Percentiles rank a stretch among this genome's conserved stretches.
Evolutionary conservation across 2,797 vertebrate species (phyloP).

Genomic region (Clarias platycephalus): DNA sequence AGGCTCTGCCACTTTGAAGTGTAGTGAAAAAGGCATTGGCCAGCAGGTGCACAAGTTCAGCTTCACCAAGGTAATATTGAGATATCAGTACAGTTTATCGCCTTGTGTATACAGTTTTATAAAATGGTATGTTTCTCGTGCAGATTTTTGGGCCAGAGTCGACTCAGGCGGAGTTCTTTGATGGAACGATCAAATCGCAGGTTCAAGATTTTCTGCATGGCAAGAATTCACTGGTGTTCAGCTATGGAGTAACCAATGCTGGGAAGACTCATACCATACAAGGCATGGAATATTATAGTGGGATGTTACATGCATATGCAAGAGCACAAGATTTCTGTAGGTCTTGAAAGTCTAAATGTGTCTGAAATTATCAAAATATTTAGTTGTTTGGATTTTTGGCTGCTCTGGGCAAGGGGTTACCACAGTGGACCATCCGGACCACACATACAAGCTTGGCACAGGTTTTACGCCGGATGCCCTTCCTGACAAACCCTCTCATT

Average conservation of each 20-base stretch:
- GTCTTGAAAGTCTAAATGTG: neutral
- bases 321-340: neutral
- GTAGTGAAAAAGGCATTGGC: slow-evolving; percentile 83
- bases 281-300: slow-evolving; percentile 64
- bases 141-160: slow-evolving; percentile 81
- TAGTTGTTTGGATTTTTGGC: too few relatives aligned
- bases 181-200: slow-evolving; percentile 77
- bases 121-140: neutral
- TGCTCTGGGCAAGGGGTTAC: too few relatives aligned
- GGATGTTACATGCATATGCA: neutral
- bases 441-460: too few relatives aligned
- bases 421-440: too few relatives aligned
- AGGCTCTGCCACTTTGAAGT: slow-evolving; percentile 83
- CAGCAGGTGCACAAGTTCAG: slow-evolving; percentile 81
- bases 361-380: neutral
- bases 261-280: slow-evolving; percentile 92
- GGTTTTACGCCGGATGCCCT: too few relatives aligned
- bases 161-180: slow-evolving; percentile 80
- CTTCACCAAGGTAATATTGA: slow-evolving; percentile 77
- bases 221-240: slow-evolving; percentile 83
- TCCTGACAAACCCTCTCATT: too few relatives aligned
- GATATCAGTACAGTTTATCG: neutral
- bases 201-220: slow-evolving; percentile 77
- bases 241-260: slow-evolving; percentile 90
- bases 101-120: neutral